Evolutionary conservation across 2,113 vertebrate species (phyloP), one percentile per base, ranked within the genome.

Genomic region (Rynchops niger): DNA sequence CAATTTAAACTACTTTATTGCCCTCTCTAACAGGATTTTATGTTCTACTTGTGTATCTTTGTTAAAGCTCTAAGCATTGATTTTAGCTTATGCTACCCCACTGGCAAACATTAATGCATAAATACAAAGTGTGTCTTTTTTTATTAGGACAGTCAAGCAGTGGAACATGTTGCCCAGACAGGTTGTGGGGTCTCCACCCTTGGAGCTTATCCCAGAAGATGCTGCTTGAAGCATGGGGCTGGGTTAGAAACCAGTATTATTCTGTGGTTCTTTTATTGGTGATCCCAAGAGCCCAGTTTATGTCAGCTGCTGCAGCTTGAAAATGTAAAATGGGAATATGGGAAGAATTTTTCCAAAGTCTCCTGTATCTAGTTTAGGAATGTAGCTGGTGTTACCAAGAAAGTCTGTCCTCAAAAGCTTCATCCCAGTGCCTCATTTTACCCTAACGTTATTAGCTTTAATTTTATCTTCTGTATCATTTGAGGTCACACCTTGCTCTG

Each of bases 1-100:
- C 47, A 62, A 49, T 92, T 96, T 67, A 65, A 91, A 81, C 72
- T 85, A 69, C 27, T 89, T 90, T 93, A 83, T 90, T 96, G 70
- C 17, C 25, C 58, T 96, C 27, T 86, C 26, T 89, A 82, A 79
- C 7, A 80, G 19, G 43, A 76, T 95, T 85, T 95, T 72, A 19
- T 80, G 17, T 82, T 74, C 49, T 62, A n/a, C 50, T 61, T 55
- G 15, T 2, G 23, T 58, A 87, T 66, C 49, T 85, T 65, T 69
- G 15, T 78, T 84, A 88, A 86, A 62, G 20, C 15, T 80, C n/a
- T 76, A 80, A 78, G 14, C 55, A 84, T 7, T 88, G 32, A 81
- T 96, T 94, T 93, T 67, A 74, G n/a, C 38, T 93, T 77, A 50
- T 50, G 23, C 34, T 81, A 56, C 2, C 15, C 52, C 19, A 47